These are phyloP conservation scores for Ptilodon capucinus DNA, from an alignment of 2,888 invertebrate species.

Conservation along the genomic window DNA sequence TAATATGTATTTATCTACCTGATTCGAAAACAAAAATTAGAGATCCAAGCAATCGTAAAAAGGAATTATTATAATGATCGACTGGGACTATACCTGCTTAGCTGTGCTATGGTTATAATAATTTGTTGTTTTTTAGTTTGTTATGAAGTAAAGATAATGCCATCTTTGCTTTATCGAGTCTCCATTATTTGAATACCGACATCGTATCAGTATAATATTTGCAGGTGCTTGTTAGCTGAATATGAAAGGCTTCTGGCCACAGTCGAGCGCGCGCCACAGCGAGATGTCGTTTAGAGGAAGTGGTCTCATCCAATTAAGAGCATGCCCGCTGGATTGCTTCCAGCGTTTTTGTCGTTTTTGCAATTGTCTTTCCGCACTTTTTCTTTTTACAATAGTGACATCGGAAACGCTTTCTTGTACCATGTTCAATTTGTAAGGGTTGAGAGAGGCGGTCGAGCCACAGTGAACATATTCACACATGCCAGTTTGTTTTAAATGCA, in stretches of 20 bases:
- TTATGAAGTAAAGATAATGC: background rate
- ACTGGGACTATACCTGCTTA: constrained; percentile 1
- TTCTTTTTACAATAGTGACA: constrained; percentile 55
- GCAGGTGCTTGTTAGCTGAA: constrained; percentile 42
- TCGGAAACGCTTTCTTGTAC: constrained; percentile 41
- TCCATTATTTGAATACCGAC: constrained; percentile 9
- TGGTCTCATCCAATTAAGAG: constrained; percentile 80
- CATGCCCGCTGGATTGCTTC: constrained; percentile 74
- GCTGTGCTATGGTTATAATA: constrained; percentile 4
- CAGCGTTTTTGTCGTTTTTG: constrained; percentile 72
- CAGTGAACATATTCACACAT: background rate
- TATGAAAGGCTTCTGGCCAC: constrained; percentile 43
- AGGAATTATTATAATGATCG: background rate
- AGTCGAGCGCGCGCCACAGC: constrained; percentile 28
- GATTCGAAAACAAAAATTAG: constrained; percentile 22
- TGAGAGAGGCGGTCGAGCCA: background rate
- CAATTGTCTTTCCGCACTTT: constrained; percentile 67
- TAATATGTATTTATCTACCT: constrained; percentile 20
- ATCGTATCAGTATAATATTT: constrained; percentile 17
- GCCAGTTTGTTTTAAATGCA: background rate
- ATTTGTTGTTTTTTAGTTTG: background rate
- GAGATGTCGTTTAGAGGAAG: constrained; percentile 74
- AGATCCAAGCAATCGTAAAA: background rate
- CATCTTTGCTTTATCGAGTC: background rate
- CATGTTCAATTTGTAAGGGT: constrained; percentile 37